phyloP scores from a whole-genome alignment of 2,797 vertebrate species.

The Pempheris klunzingeri region DNA sequence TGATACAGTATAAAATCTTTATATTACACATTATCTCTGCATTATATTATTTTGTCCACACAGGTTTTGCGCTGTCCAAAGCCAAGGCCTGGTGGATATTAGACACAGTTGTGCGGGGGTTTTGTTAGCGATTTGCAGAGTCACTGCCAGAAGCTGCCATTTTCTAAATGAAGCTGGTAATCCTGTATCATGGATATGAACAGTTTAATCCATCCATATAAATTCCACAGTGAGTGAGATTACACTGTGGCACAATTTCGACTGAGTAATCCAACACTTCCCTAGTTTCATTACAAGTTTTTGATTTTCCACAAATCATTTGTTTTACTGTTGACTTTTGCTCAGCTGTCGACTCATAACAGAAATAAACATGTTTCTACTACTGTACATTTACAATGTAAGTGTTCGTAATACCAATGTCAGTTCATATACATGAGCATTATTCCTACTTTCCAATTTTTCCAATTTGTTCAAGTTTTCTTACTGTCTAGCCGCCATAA shows the following conservation, averaged over 20 bases:
- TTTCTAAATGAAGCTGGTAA: conserved; percentile 52
- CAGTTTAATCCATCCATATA: conserved; percentile 22
- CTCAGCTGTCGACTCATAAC: neutral
- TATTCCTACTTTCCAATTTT: too few relatives aligned
- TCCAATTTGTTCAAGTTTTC: too few relatives aligned
- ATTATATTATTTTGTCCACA: neutral
- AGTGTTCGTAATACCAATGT: too few relatives aligned
- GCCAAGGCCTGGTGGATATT: neutral
- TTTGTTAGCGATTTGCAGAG: conserved; percentile 19
- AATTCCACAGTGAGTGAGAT: conserved; percentile 7
- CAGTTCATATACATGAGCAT: too few relatives aligned
- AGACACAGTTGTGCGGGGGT: neutral
- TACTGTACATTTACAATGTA: neutral
- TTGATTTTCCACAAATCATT: neutral
- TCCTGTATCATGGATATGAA: conserved; percentile 40
- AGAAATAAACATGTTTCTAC: neutral
- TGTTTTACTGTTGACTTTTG: neutral
- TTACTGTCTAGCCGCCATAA: too few relatives aligned
- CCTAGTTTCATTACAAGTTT: neutral
- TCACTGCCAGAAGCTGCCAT: conserved; percentile 16
- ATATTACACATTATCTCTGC: too few relatives aligned
- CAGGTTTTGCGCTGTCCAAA: neutral
- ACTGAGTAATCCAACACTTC: conserved; percentile 8
- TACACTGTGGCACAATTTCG: conserved; percentile 4
- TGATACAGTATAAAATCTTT: neutral